Conservation (phyloP, 2,113 vertebrate species). For the Australoheros scitulus region DNA sequence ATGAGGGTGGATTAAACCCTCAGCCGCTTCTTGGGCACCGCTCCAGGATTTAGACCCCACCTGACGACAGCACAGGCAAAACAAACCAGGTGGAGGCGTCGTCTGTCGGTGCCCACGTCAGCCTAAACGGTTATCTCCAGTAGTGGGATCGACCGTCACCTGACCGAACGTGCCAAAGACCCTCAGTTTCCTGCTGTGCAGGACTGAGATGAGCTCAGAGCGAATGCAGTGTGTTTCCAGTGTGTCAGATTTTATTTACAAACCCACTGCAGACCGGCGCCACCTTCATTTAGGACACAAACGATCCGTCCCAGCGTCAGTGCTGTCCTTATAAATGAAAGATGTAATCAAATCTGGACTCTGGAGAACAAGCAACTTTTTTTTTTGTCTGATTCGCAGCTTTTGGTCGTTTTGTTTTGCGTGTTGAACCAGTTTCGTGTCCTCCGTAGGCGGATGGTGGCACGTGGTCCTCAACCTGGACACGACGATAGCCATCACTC, state of each 20-base stretch:
- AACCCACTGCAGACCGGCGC: too few species aligned
- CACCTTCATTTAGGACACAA: too few species aligned
- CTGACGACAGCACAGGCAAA: neutral
- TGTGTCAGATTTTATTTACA: too few species aligned
- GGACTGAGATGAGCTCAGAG: neutral
- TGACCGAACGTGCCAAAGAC: neutral
- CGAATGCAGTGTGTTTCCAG: neutral
- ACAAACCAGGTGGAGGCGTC: neutral
- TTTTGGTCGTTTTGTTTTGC: too few species aligned
- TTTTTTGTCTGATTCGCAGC: too few species aligned
- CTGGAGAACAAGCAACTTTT: too few species aligned
- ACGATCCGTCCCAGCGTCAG: too few species aligned
- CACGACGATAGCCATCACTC: constrained; percentile 94
- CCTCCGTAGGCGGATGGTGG: constrained; percentile 93
- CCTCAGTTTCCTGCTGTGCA: neutral
- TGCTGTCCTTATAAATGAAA: too few species aligned
- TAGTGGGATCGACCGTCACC: neutral
- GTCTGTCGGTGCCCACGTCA: neutral
- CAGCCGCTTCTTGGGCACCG: neutral
- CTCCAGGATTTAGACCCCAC: constrained; percentile 15
- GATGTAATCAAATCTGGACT: too few species aligned
- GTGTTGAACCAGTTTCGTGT: neutral
- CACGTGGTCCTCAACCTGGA: constrained; percentile 97
- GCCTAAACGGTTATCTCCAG: accelerated
- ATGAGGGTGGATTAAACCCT: constrained; percentile 34